Conservation (phyloP, 37 sponge, comb jelly and placozoan species). For the Cladorhizidae sp. region DNA sequence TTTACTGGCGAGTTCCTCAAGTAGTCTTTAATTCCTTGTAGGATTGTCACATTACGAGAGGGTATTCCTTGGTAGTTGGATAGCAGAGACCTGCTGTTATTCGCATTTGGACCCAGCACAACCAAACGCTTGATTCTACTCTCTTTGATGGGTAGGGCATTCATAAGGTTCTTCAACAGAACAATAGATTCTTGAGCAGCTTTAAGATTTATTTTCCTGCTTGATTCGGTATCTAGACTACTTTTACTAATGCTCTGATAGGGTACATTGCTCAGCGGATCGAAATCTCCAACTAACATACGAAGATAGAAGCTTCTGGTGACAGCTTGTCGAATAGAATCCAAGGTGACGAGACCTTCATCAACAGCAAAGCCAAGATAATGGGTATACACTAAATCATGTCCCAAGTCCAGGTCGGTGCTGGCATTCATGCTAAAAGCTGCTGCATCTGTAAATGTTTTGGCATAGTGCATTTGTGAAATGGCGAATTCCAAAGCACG, state of each 20-base stretch:
- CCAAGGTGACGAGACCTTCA: conserved; percentile 13
- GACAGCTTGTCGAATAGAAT: conserved; percentile 45
- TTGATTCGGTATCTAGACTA: conserved; percentile 46
- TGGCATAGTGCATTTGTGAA: conserved; percentile 48
- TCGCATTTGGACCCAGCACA: conserved; percentile 67
- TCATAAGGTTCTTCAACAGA: conserved; percentile 10
- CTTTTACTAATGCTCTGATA: conserved; percentile 52
- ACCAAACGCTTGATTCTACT: conserved; percentile 20
- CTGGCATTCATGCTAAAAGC: conserved; percentile 76
- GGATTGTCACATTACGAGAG: conserved; percentile 10
- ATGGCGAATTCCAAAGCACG: conserved; percentile 42
- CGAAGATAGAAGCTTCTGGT: conserved; percentile 60
- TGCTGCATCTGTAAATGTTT: conserved; percentile 37
- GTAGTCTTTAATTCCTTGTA: conserved; percentile 46
- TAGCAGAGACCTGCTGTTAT: conserved; percentile 29
- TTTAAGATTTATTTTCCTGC: conserved; percentile 40
- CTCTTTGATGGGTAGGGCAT: conserved; percentile 17
- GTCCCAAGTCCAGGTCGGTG: conserved; percentile 72
- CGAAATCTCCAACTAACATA: conserved; percentile 75
- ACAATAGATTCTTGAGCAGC: conserved; percentile 48
- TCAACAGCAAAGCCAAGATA: conserved; percentile 44
- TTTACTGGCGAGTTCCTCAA: not conserved
- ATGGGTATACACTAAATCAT: conserved; percentile 46
- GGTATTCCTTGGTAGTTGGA: conserved; percentile 70
- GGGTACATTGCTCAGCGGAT: conserved; percentile 57